Base-by-base conservation (phyloP, 1,140 invertebrate genomes). In the Uloborus diversus region DNA sequence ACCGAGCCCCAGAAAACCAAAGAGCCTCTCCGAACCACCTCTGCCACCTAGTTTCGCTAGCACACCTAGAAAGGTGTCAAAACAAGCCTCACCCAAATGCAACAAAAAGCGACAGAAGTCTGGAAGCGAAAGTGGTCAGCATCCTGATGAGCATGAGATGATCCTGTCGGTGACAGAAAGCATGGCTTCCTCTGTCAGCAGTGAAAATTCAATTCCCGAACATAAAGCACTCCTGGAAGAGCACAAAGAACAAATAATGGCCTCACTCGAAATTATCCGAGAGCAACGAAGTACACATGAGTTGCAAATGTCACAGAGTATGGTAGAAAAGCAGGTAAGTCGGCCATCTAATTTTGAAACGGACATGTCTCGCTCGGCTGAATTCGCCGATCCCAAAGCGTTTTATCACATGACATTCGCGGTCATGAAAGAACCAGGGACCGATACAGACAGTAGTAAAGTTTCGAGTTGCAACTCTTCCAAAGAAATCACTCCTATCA, bases 371-470 rank as follows among this genome's bases (percentile, higher is more conserved):
- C 28, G 73, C 3, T 78, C 73, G 4, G 49, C 73, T 0, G 73
- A 78, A 20, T 78, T 78, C 32, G 53, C 73, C 1, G 73, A 78
- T 14, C 61, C 62, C 0, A 78, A 78, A 42, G 66, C 73, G 23
- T 78, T 65, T 14, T 78, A 78, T 42, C 73, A 78, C 61, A 78
- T 78, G 73, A 66, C 73, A 20, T 78, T 78, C 30, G 47, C 61
- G 28, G 73, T 75, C 4, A 32, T 56, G 14, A 71, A 71, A 23
- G 69, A 71, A 17, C 13, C 56, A 13, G 70, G 57, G 14, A 62
- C 35, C 28, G 7, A 32, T 28, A 30, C 47, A 35, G 59, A 32
- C 32, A 56, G 37, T 42, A 30, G 56, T 59, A 30, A 62, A 11
- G 32, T 20, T 4, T 20, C 32, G 4, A 62, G n/a, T 20, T 20